Conservation (phyloP, 2,888 invertebrate genomes). For the Acrocera orbiculus region DNA sequence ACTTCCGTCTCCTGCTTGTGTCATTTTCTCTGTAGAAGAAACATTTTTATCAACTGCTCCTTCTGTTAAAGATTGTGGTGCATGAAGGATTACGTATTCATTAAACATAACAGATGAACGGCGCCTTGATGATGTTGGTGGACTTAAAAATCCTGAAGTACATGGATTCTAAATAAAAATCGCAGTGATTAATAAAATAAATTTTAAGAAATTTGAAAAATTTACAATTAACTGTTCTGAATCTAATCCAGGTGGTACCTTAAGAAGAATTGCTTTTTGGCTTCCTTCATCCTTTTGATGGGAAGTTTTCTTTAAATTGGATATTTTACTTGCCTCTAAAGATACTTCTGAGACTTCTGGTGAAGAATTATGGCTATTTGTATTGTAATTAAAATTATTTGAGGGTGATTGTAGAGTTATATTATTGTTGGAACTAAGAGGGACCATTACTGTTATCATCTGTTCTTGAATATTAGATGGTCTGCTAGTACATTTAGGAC, state of each 20-base stretch:
- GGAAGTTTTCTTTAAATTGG: slow-evolving; percentile 22
- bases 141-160: slow-evolving; percentile 50
- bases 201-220: slow-evolving; percentile 15
- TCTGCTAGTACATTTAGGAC: slow-evolving; percentile 22
- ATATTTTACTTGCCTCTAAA: slow-evolving; percentile 15
- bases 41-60: slow-evolving; percentile 35
- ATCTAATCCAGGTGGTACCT: slow-evolving; percentile 27
- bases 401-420: slow-evolving; percentile 13
- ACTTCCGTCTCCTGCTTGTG: slow-evolving; percentile 62
- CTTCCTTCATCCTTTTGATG: slow-evolving; percentile 15
- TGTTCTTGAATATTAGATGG: slow-evolving; percentile 31
- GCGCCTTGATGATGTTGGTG: slow-evolving; percentile 48
- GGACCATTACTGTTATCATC: slow-evolving; percentile 32
- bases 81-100: slow-evolving; percentile 63
- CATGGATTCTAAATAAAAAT: slow-evolving; percentile 43
- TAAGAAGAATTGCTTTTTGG: slow-evolving; percentile 29
- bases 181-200: neutral
- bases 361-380: slow-evolving; percentile 18
- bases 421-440: slow-evolving; percentile 28
- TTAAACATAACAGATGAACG: slow-evolving; percentile 81
- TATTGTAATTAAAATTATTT: slow-evolving; percentile 18
- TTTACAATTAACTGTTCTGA: slow-evolving; percentile 30
- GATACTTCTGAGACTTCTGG: slow-evolving; percentile 31
- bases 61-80: slow-evolving; percentile 29
- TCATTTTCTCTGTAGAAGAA: slow-evolving; percentile 77